A percentile compares a stretch with the other conserved stretches of the same genome.
Conservation (phyloP, 2,113 vertebrate species). For the Dolichallabes microphthalmus region DNA sequence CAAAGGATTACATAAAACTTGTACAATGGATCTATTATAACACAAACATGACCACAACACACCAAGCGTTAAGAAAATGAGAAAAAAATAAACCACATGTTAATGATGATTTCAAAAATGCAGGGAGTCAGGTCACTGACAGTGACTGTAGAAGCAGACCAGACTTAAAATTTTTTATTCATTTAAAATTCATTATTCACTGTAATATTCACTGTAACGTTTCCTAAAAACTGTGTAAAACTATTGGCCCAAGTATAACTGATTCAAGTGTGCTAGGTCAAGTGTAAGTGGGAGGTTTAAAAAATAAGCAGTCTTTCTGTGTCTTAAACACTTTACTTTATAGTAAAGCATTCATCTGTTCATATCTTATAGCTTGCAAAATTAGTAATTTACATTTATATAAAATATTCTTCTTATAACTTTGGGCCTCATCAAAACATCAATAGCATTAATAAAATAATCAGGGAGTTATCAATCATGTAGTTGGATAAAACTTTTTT, state of each 20-base stretch:
- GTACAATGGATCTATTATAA: not conserved
- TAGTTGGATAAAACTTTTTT: not conserved
- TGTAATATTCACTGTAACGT: not conserved
- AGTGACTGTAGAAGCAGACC: not conserved
- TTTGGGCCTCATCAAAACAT: not conserved
- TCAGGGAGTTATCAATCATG: not conserved
- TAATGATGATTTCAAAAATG: constrained; percentile 41
- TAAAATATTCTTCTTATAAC: not conserved
- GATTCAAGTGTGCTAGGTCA: not conserved
- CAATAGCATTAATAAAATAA: not conserved
- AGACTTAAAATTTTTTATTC: not conserved
- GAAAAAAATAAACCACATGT: constrained; percentile 37
- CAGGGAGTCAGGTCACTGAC: constrained; percentile 39
- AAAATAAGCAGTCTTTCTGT: not conserved
- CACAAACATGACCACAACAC: constrained; percentile 17
- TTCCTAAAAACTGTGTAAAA: not conserved
- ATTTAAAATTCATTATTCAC: not conserved
- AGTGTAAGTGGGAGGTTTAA: not conserved
- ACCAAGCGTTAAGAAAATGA: constrained; percentile 39
- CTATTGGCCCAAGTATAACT: not conserved
- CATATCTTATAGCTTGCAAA: not conserved
- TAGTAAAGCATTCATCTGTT: not conserved
- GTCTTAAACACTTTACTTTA: not conserved
- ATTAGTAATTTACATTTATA: too few relatives aligned
- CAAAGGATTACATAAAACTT: not conserved